A percentile compares a stretch with the other conserved stretches of the same genome.
Evolutionary conservation across 2,797 vertebrate genomes (phyloP).

Genomic region (Enteromius treurensis): DNA sequence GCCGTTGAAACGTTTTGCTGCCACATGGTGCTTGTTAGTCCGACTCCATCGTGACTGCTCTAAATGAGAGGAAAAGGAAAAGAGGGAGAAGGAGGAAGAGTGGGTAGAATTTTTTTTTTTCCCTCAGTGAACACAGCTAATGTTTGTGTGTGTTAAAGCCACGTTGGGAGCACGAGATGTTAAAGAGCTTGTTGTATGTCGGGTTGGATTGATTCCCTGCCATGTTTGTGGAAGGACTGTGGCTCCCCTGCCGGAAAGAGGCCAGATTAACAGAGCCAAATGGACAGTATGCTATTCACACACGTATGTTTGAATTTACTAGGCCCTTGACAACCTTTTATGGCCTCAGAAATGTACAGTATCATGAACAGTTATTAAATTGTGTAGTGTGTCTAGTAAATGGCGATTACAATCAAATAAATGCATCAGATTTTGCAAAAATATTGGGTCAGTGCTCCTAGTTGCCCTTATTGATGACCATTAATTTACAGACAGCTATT

Average conservation of each 20-base stretch:
- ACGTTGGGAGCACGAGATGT: slow-evolving; percentile 62
- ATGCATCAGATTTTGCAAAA: not conserved
- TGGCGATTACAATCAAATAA: not conserved
- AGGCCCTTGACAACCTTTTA: not conserved
- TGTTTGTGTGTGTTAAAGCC: slow-evolving; percentile 61
- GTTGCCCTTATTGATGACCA: not conserved
- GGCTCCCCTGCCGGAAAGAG: slow-evolving; percentile 25
- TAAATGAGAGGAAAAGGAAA: slow-evolving; percentile 34
- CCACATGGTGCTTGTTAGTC: slow-evolving; percentile 53
- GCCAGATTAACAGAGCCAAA: slow-evolving; percentile 21
- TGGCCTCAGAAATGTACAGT: not conserved
- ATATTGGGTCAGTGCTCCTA: not conserved
- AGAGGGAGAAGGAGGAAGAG: slow-evolving; percentile 8
- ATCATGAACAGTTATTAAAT: not conserved
- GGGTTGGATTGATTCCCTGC: slow-evolving; percentile 48
- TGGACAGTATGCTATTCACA: slow-evolving; percentile 42
- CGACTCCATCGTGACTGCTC: slow-evolving; percentile 29
- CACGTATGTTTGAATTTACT: slow-evolving; percentile 9
- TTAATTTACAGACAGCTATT: not conserved
- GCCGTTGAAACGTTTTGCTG: slow-evolving; percentile 1
- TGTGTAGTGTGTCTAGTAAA: not conserved
- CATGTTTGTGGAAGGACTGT: slow-evolving; percentile 59
- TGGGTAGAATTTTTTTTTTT: not conserved
- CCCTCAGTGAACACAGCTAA: slow-evolving; percentile 62
- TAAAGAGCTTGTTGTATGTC: slow-evolving; percentile 51